Evolutionary conservation across 2,113 vertebrate species (phyloP), one percentile per base, ranked within the genome.

Genomic region (Colistium nudipinnis): DNA sequence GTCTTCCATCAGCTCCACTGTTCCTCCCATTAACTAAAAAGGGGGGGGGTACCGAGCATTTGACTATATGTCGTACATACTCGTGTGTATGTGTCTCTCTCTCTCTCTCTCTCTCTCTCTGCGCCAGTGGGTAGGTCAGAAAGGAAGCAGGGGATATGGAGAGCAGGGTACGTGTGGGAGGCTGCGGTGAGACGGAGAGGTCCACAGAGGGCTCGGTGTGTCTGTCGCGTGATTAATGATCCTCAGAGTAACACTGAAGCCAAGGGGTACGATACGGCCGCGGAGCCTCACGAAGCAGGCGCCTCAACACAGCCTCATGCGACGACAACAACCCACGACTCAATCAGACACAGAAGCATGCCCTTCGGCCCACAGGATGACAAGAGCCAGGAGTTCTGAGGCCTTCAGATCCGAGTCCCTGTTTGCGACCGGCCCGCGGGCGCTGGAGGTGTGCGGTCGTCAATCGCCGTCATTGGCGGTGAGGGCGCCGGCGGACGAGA

Each of bases 151-250:
- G 45, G 31, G 25, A 62, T 52, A 71, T 36, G 27, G 28, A 53
- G 39, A 19, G 20, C 6, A 44, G 24, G 19, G 45, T 57, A 27
- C 10, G 17, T 38, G 33, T 12, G 6, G 24, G 51, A 59, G 33
- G 41, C 48, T 30, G 53, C 4, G 13, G 43, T n/a, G 38, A 45
- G 35, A 39, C 36, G 27, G 36, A 56, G 27, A 71, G 35, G 44
- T 62, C 55, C 74, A 38, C 12, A 5, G 39, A 60, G 64, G 45
- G 61, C 57, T 53, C 60, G 47, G 64, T 36, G 39, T 63, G 76
- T 77, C 69, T 53, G 38, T 36, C 0, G 31, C 27, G 28, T 76
- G 80, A 83, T 84, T 60, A 72, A 80, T 76, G 73, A 57, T 53
- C 43, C 59, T 51, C 35, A 47, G 39, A 78, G 41, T 78, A 39